Percentiles rank a stretch among this genome's conserved stretches.
These are phyloP conservation scores for Pseudonaja textilis DNA, from an alignment of 2,113 vertebrate genomes.

Conservation along the genomic window DNA sequence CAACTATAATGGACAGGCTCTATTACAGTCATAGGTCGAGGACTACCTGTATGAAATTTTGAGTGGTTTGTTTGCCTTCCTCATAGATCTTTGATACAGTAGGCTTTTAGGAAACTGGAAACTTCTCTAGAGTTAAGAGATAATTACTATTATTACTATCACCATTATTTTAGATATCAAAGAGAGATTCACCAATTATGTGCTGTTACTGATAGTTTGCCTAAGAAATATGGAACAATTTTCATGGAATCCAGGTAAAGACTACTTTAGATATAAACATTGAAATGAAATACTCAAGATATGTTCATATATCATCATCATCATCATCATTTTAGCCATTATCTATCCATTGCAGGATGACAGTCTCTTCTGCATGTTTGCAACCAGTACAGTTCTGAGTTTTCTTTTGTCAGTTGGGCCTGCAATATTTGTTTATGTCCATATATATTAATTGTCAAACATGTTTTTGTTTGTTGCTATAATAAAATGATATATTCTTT, in stretches of 20 bases:
- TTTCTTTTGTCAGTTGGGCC: neutral
- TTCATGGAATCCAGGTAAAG: constrained; percentile 93
- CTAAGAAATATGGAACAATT: constrained; percentile 99
- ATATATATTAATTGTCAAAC: neutral
- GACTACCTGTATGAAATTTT: neutral
- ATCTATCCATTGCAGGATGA: neutral
- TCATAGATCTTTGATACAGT: neutral
- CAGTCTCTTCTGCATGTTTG: neutral
- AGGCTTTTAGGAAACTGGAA: neutral
- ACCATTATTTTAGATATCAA: constrained; percentile 87
- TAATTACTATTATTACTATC: neutral
- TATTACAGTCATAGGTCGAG: neutral
- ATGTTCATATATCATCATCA: neutral
- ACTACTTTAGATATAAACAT: constrained; percentile 12
- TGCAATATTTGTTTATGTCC: neutral
- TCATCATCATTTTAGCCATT: neutral
- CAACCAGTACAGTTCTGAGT: neutral
- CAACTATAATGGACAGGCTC: neutral
- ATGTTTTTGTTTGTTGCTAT: neutral
- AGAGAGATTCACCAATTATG: constrained; percentile 94
- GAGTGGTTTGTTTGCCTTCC: neutral
- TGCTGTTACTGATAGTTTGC: constrained; percentile 94
- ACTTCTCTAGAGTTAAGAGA: neutral
- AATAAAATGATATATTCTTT: neutral
- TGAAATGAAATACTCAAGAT: neutral